These are phyloP conservation scores for Cryptoleucopteryx plumbea DNA, from an alignment of 2,113 vertebrate genomes.

Conservation along the genomic window DNA sequence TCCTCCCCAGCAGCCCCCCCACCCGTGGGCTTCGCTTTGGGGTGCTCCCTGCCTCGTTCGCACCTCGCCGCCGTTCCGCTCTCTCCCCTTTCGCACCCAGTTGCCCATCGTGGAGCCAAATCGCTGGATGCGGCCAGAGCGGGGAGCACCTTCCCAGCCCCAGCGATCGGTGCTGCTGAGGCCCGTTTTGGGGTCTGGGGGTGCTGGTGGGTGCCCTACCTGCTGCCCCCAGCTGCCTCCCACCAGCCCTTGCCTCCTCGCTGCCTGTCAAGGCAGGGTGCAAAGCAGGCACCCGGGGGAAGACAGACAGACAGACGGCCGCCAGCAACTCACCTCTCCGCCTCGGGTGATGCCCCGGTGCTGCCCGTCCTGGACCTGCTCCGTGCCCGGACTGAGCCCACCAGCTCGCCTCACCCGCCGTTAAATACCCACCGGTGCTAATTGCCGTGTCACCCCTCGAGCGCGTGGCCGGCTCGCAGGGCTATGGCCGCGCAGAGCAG, in stretches of 20 bases:
- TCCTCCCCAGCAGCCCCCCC: neutral
- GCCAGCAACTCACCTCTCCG: neutral
- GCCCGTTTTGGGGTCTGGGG: accelerated
- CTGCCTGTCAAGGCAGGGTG: neutral
- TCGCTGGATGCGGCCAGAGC: neutral
- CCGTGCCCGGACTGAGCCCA: neutral
- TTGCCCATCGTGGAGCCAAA: neutral
- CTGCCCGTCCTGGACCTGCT: neutral
- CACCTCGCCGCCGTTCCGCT: accelerated
- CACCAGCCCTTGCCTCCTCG: neutral
- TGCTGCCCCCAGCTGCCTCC: neutral
- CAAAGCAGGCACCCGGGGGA: neutral
- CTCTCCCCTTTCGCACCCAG: neutral
- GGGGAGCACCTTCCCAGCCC: neutral
- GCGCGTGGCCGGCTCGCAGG: neutral
- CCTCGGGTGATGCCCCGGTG: neutral
- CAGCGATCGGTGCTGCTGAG: accelerated
- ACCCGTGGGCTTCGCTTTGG: accelerated
- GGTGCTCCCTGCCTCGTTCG: accelerated
- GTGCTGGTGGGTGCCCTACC: neutral
- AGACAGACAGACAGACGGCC: neutral
- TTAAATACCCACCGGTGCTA: constrained; percentile 36
- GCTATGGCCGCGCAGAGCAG: constrained; percentile 25
- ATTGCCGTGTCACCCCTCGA: neutral
- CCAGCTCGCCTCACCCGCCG: neutral